Base-by-base conservation (phyloP, 2,113 vertebrate genomes). In the Vidua chalybeata region DNA sequence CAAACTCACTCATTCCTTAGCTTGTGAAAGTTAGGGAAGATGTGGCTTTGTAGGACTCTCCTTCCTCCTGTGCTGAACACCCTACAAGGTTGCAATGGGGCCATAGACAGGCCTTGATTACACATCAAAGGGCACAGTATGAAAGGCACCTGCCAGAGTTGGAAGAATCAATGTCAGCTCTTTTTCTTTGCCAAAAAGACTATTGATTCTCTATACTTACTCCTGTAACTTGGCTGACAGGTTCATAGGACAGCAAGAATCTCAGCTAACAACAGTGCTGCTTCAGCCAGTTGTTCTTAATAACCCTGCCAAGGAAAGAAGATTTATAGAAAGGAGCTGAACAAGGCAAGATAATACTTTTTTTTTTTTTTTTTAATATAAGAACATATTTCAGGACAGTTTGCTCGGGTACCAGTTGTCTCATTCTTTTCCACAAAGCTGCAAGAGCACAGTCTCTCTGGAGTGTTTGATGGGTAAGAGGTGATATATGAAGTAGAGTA, bases 221-320 rank as follows among this genome's bases (percentile, higher is more conserved):
- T 93, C 59, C 88, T 86, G 58, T 72, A 90, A 64, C 66, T 90
- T 89, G 77, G 88, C 88, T 92, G 85, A 84, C 86, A 86, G 45
- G 54, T 94, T 90, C 13, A 4, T 66, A 94, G 90, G 76, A 89
- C 62, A 95, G 69, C 66, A 93, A 90, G 83, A 92, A 89, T 77
- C 90, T 88, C 83, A 92, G 61, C 90, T 93, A 84, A 90, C 75
- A 94, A 17, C 56, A 78, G 30, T 61, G 80, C 93, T 94, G 80
- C 84, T 95, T 95, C 90, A 94, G 85, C 86, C 84, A 62, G 54
- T 90, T 89, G 90, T 84, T 90, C 89, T 85, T 95, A 96, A 93
- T 94, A 94, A 90, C 55, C 4, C 77, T 89, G 69, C 45, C 89
- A 88, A 75, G 45, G 61, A 80, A 93, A 89, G 74, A 91, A 91